Percentiles rank a stretch among this genome's conserved stretches.
phyloP scores from a whole-genome alignment of 2,113 vertebrate species.

The Corapipo altera region DNA sequence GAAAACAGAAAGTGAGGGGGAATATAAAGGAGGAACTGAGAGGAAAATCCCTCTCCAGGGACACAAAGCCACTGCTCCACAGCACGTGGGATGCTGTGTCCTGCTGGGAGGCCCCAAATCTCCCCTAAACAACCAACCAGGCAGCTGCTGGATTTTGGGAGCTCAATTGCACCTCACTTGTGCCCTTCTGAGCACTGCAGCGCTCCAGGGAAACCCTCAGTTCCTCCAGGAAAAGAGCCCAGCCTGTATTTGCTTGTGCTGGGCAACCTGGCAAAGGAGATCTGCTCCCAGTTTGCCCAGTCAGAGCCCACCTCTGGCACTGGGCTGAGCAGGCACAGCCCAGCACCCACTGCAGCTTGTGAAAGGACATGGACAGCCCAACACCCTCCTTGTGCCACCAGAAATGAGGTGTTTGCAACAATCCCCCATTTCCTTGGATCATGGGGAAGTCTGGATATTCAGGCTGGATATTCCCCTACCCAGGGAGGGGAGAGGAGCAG shows the following conservation, averaged over 20 bases:
- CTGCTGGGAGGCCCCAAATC: not conserved
- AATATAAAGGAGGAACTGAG: not conserved
- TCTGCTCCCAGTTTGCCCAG: not conserved
- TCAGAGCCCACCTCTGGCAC: not conserved
- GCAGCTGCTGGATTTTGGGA: not conserved
- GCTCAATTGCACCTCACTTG: not conserved
- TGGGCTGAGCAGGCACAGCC: not conserved
- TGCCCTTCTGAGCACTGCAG: too few relatives aligned
- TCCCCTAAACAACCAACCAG: not conserved
- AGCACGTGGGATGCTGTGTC: not conserved
- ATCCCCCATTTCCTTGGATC: not conserved
- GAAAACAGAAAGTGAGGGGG: not conserved
- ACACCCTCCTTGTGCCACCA: not conserved
- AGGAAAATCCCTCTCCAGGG: not conserved
- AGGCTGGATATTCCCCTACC: too few relatives aligned
- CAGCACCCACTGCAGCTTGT: not conserved
- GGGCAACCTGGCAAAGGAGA: not conserved
- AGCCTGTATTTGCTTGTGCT: not conserved
- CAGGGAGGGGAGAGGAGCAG: not conserved
- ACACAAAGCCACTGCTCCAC: not conserved
- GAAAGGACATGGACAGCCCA: not conserved
- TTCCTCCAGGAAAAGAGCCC: not conserved
- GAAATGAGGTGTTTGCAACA: not conserved
- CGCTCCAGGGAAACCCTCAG: not conserved
- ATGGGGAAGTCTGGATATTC: accelerated